Evolutionary conservation across 2,113 vertebrate species (phyloP).

Genomic region (Cryptomyrus ogoouensis): DNA sequence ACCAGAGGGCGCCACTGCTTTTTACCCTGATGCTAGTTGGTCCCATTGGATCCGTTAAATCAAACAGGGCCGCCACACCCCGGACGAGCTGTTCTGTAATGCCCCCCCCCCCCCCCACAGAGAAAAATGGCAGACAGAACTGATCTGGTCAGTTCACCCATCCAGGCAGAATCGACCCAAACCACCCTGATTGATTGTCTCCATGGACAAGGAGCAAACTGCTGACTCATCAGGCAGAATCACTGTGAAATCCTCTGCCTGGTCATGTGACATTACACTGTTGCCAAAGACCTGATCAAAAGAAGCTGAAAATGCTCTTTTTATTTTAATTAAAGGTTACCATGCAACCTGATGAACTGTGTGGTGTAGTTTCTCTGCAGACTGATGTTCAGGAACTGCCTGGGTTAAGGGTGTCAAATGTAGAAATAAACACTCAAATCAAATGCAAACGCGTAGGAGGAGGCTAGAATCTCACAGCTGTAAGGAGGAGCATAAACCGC

Average conservation of each 20-base stretch:
- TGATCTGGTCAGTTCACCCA: background rate
- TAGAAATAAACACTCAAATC: background rate
- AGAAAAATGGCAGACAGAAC: background rate
- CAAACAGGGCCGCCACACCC: background rate
- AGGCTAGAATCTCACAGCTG: background rate
- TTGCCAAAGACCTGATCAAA: background rate
- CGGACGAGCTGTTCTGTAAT: background rate
- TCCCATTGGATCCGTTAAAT: background rate
- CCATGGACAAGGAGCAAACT: background rate
- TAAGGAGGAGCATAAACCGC: background rate
- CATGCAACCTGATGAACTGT: background rate
- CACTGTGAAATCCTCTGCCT: background rate
- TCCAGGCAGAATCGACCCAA: background rate
- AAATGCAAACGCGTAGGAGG: background rate
- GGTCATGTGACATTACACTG: background rate
- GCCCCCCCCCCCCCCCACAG: no score
- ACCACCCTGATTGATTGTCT: background rate
- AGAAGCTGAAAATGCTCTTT: background rate
- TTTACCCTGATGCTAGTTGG: background rate
- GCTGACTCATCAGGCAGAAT: background rate
- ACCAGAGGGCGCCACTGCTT: background rate
- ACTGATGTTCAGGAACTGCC: background rate
- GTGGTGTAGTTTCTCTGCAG: background rate
- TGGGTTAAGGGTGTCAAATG: background rate
- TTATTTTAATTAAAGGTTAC: constrained; percentile 4